Base-by-base conservation (phyloP, 2,797 vertebrate species). In the Cossypha heuglini region DNA sequence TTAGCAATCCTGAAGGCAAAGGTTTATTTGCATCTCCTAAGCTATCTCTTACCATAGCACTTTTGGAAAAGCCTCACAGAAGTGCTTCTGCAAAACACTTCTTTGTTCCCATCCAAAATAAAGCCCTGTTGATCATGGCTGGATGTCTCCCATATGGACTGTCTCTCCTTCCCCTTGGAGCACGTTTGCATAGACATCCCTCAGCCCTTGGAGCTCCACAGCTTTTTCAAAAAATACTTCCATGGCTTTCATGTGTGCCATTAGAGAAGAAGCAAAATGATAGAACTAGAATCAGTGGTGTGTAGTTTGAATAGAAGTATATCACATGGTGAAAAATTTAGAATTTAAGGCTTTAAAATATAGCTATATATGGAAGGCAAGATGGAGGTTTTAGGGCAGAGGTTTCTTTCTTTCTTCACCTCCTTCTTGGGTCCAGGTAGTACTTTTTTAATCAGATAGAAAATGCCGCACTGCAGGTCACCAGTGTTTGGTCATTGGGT, bases 151-250 rank as follows among this genome's bases (percentile, higher is more conserved):
- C 20, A 17, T 19, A 38, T 0, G 2, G 8, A 24, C 8, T 3
- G 20, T 5, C 9, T 46, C 20, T 13, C 54, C 21, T 35, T 35
- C 7, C 9, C 40, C 58, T 15, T 11, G 49, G 31, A 37, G 9
- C 1, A 1, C 0, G 0, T 40, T 38, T 1, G 0, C 2, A 4
- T 0, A 31, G 78, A n/a, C 11, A 31, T 15, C 20, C 13, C 8
- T 64, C 31, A n/a, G 24, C 29, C 21, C 24, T 20, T 0, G 0
- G 12, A 72, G 35, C 8, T 57, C 52, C 18, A 17, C 1, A 0
- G 5, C 6, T 17, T 17, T 14, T 33, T 45, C 21, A 49, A 75
- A 94, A 94, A 46, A 5, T 0, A 18, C 24, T 68, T 20, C 2
- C 1, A 14, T 31, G 48, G 25, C 7, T 66, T 75, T 43, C 20